A percentile compares a stretch with the other conserved stretches of the same genome.
Evolutionary conservation across 2,888 invertebrate species (phyloP).

Genomic region (Phyllotreta cruciferae): DNA sequence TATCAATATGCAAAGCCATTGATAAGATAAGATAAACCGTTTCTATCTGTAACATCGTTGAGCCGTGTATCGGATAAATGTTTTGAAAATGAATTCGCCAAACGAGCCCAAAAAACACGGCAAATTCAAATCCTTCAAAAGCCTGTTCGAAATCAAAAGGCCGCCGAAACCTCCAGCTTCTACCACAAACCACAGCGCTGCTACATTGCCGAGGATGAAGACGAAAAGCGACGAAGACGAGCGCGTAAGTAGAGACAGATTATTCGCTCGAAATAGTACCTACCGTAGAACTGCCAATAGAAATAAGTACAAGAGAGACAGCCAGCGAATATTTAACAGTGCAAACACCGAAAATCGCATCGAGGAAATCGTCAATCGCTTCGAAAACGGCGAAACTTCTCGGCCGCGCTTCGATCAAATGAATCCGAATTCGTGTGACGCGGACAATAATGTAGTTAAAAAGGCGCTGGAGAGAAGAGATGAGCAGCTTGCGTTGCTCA

Average conservation of each 20-base stretch:
- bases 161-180: conserved; percentile 21
- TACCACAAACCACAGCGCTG: conserved; percentile 5
- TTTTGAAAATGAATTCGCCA: conserved; percentile 31
- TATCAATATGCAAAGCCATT: not conserved
- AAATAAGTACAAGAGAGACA: conserved; percentile 25
- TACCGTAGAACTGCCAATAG: conserved; percentile 19
- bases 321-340: not conserved
- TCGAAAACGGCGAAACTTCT: not conserved
- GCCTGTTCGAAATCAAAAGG: conserved; percentile 34
- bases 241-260: conserved; percentile 15
- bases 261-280: conserved; percentile 24
- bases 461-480: not conserved
- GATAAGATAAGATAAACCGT: conserved; percentile 19
- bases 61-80: conserved; percentile 1
- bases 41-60: not conserved
- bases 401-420: not conserved
- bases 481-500: not conserved
- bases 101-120: conserved; percentile 9
- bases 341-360: no score
- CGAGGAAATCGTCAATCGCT: conserved; percentile 1
- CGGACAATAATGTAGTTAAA: not conserved
- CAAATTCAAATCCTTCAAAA: conserved; percentile 20
- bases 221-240: conserved; percentile 21
- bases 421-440: not conserved
- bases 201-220: conserved; percentile 22